phyloP scores from a whole-genome alignment of 2,888 invertebrate species.

The Altica lythri region DNA sequence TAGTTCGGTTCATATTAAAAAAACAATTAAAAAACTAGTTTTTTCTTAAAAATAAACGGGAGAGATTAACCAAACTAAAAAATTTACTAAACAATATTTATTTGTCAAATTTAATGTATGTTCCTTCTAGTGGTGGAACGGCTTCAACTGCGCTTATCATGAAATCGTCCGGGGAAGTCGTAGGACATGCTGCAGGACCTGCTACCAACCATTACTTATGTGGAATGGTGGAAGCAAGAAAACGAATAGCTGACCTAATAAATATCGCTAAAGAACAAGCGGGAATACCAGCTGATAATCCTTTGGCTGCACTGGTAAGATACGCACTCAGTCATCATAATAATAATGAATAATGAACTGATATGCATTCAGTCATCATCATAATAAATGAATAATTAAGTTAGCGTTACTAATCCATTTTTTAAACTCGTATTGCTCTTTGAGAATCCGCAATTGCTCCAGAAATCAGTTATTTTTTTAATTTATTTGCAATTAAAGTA shows the following conservation, averaged over 20 bases:
- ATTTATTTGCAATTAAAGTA: background rate
- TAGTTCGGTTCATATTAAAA: too few relatives aligned
- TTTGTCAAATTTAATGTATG: background rate
- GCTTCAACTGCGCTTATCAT: conserved; percentile 80
- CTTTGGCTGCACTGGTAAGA: conserved; percentile 72
- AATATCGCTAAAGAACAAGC: conserved; percentile 67
- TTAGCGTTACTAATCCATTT: background rate
- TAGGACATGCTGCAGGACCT: conserved; percentile 68
- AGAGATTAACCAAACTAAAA: too few relatives aligned
- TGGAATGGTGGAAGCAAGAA: conserved; percentile 80
- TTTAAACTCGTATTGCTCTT: background rate
- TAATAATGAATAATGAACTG: background rate
- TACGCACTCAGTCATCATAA: background rate
- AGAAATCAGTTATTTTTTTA: background rate
- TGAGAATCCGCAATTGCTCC: background rate
- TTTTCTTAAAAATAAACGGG: too few relatives aligned
- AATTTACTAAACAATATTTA: too few relatives aligned
- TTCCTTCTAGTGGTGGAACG: conserved; percentile 76
- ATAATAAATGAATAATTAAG: background rate
- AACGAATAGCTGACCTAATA: conserved; percentile 76
- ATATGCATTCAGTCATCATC: background rate
- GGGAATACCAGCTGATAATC: conserved; percentile 62
- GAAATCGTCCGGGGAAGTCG: conserved; percentile 70
- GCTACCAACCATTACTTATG: conserved; percentile 84
- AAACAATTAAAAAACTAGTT: too few relatives aligned